Evolutionary conservation across 2,113 vertebrate genomes (phyloP), one percentile per base, ranked within the genome.

Genomic region (Addax nasomaculatus): DNA sequence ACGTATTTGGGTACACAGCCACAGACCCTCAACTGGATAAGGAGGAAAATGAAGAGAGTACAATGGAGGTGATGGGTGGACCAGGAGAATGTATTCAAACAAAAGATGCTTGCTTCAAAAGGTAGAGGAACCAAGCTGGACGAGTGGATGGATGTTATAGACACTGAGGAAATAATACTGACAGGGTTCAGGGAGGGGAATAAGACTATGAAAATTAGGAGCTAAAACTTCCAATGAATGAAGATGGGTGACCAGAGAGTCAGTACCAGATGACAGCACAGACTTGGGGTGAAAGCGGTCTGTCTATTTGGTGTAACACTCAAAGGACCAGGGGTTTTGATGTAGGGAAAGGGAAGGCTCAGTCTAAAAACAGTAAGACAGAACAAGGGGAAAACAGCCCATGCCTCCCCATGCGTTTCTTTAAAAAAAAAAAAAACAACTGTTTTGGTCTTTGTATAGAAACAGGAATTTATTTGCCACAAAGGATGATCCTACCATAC

Each of bases 361-460:
- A 6, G 27, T 84, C 70, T 87, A 43, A 36, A 92, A 70, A 92
- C 58, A 29, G 8, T 81, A 60, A 79, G 49, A 51, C 30, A 88
- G 27, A 67, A 92, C 17, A 96, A 88, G 5, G 30, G 3, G 1
- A 14, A 67, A 81, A 51, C 17, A 73, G 67, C 19, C 0, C 9
- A 81, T 5, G 8, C 16, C 29, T 23, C 23, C 7, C 27, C 23
- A 13, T 30, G 30, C 27, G 53, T 64, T 29, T 57, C 49, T 84
- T 30, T 90, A 8, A 30, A n/a, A 87, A 92, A n/a, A 12, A 36
- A 36, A 36, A 36, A 36, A 36, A n/a, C n/a, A 36, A 33, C 85
- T 55, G n/a, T 49, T 67, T 30, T 76, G 23, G 47, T 11, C 95
- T 95, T 85, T 58, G 25, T 51, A 51, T 78, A 92, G 39, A 89